A percentile compares a stretch with the other conserved stretches of the same genome.
Evolutionary conservation across 2,888 invertebrate species (phyloP).

Genomic region (Trachelus iudaicus): DNA sequence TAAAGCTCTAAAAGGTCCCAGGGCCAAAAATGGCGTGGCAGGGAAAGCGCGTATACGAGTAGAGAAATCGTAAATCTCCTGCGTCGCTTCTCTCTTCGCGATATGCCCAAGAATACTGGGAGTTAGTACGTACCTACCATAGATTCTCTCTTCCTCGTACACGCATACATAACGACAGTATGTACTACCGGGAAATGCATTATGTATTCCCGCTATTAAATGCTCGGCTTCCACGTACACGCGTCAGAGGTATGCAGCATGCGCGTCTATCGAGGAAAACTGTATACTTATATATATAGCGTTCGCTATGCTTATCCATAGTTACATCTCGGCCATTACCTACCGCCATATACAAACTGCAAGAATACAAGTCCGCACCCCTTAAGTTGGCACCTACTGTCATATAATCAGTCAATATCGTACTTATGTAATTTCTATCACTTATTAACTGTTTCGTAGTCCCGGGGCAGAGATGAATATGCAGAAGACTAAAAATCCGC

Average conservation of each 20-base stretch:
- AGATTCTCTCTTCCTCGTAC: not conserved
- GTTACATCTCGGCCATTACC: not conserved
- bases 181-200: constrained; percentile 29
- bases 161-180: constrained; percentile 24
- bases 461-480: not conserved
- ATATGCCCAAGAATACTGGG: not conserved
- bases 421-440: not conserved
- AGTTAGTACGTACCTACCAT: not conserved
- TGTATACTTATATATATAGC: not conserved
- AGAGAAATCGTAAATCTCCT: constrained; percentile 51
- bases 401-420: not conserved
- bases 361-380: not conserved
- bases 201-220: constrained; percentile 9
- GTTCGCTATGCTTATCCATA: not conserved
- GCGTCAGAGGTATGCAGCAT: constrained; percentile 6
- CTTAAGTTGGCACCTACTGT: not conserved
- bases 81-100: constrained; percentile 1
- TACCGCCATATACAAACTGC: not conserved
- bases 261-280: not conserved
- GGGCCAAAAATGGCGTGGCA: constrained; percentile 37
- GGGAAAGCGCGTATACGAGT: constrained; percentile 39
- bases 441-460: too few relatives aligned
- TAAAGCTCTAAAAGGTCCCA: constrained; percentile 31
- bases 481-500: not conserved
- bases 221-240: constrained; percentile 1